Percentiles rank a stretch among this genome's conserved stretches.
Evolutionary conservation across 2,797 vertebrate species (phyloP).

Genomic region (Anniella stebbinsi): DNA sequence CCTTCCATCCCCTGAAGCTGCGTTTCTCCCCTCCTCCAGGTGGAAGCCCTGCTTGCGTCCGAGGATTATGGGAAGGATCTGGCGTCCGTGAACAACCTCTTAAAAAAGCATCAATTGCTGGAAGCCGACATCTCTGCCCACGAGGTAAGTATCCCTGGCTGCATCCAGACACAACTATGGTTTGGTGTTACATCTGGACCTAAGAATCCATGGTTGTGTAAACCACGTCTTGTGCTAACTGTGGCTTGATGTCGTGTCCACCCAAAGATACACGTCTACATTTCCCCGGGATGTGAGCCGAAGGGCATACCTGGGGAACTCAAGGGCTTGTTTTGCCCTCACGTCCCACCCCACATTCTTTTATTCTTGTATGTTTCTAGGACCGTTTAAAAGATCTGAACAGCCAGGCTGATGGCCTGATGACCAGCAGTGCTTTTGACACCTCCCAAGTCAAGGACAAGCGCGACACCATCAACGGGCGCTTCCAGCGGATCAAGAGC

Average conservation of each 20-base stretch:
- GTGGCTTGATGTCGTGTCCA: not conserved
- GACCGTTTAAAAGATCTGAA: constrained; percentile 98
- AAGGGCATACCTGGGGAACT: fast-evolving
- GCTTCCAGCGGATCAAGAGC: constrained; percentile 93
- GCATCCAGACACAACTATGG: not conserved
- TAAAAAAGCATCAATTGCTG: constrained; percentile 97
- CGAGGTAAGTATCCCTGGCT: constrained; percentile 82
- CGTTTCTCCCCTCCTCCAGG: constrained; percentile 75
- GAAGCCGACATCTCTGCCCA: constrained; percentile 98
- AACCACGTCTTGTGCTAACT: too few relatives aligned
- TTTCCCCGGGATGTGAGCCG: not conserved
- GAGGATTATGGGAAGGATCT: constrained; percentile 99
- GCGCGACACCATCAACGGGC: constrained; percentile 90
- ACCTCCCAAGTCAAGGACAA: constrained; percentile 97
- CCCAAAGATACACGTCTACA: not conserved
- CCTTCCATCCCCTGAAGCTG: not conserved
- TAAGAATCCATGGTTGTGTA: not conserved
- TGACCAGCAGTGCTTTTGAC: constrained; percentile 96
- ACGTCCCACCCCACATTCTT: not conserved
- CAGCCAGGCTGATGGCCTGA: constrained; percentile 95
- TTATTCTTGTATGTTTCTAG: constrained; percentile 61
- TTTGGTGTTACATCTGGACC: not conserved
- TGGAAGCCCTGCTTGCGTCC: constrained; percentile 96
- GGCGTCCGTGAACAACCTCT: constrained; percentile 97
- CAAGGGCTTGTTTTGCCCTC: not conserved